Base-by-base conservation (phyloP, 2,888 invertebrate species). In the Timema cristinae region DNA sequence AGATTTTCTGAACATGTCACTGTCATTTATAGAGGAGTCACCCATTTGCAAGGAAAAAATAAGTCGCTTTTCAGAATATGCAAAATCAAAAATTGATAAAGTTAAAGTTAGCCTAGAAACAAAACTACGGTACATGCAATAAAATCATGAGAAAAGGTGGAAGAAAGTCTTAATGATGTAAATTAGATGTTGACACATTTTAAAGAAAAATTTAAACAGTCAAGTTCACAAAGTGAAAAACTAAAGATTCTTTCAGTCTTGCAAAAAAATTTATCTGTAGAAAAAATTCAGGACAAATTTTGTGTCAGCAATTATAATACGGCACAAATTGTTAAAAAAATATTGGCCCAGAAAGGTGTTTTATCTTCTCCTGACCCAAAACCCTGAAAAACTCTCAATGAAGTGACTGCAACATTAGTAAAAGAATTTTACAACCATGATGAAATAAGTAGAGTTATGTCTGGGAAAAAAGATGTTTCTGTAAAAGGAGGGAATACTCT, bases 1-100 rank as follows among this genome's bases (percentile, higher is more conserved):
- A 56, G 56, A 56, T 56, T 16, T 56, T 56, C 56, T 56, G 56
- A 56, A 56, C 56, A 56, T 15, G 56, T 56, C 56, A 56, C 56
- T 7, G 11, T 56, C 56, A 32, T 32, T 32, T 32, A 32, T 32
- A 32, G 32, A 4, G 1, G 32, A 32, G 8, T 15, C 59, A 59
- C 15, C 5, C 15, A 59, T n/a, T 54, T n/a, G 8, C 5, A 54
- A 8, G 9, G 8, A 54, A 54, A 54, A 54, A n/a, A 7, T 54
- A 6, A 54, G 15, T 8, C 9, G 8, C 54, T 54, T 0, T 54
- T 15, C 54, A 54, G 54, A 8, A 7, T 59, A 59, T 59, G 59
- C 59, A 59, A 59, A 59, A 59, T 32, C 10, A 9, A 59, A 59
- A 59, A 10, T 59, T 15, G 59, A 59, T 59, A 59, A 8, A 10